Base-by-base conservation (phyloP, 2,113 vertebrate genomes). In the Pterocles orientalis region DNA sequence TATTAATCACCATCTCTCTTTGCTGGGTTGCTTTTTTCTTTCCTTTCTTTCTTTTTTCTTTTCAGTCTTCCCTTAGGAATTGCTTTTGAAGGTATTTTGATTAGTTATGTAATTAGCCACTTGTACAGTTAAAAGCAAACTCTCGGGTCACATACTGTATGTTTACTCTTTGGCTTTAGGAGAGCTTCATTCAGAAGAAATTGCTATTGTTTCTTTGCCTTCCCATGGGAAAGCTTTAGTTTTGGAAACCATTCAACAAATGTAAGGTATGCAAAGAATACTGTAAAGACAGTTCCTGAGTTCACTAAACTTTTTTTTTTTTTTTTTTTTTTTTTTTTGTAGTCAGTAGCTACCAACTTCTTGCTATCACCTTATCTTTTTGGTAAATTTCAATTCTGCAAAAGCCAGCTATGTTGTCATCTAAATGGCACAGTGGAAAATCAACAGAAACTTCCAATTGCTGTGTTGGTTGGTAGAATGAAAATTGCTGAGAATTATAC, bases 151-250 rank as follows among this genome's bases (percentile, higher is more conserved):
- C 95, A 91, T 78, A 90, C 73, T 88, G 82, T 84, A 33, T 98
- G 97, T 98, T 98, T 98, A 95, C 97, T 96, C 92, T 98, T 96
- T 97, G 97, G 98, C 98, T 98, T 95, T 92, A 96, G 95, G 88
- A 97, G 95, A 92, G 97, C 90, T 97, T 97, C 97, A 98, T 98
- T 98, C 97, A 97, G 96, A 98, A 98, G 97, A 98, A 98, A 95
- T 93, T 94, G 95, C 97, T 90, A 96, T 98, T 98, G 97, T 98
- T 97, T 97, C 97, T 96, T 97, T 95, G 97, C 83, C 98, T 98
- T 98, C 98, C 98, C 98, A 98, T 98, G 98, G 98, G 98, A 98
- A 98, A 98, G 92, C 90, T 83, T 97, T 65, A 16, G 54, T 95
- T 97, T 95, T 98, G 97, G 97, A 97, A 96, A 90, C 79, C 91